Percentiles rank a stretch among this genome's conserved stretches.
These are phyloP conservation scores for Drosophila setosimentum DNA, from an alignment of 2,888 invertebrate species.

Conservation along the genomic window DNA sequence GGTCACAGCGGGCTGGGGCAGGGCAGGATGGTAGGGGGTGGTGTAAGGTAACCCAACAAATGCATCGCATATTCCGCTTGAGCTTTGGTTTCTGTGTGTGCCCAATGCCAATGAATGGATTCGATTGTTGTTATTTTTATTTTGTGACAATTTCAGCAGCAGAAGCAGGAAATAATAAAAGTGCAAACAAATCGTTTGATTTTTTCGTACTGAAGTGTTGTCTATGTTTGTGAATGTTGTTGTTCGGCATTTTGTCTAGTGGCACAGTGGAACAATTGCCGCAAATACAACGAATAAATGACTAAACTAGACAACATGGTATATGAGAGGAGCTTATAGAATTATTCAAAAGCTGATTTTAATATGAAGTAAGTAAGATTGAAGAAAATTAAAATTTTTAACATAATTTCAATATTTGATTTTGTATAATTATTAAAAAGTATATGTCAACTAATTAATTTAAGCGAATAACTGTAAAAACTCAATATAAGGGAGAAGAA, in stretches of 20 bases:
- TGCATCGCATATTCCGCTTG: conserved; percentile 34
- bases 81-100: conserved; percentile 6
- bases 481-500: not conserved
- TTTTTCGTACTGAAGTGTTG: conserved; percentile 76
- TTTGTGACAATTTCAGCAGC: conserved; percentile 74
- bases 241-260: conserved; percentile 45
- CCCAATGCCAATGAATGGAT: conserved; percentile 1
- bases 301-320: not conserved
- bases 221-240: conserved; percentile 37
- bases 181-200: conserved; percentile 83
- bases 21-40: not conserved
- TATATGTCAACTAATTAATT: too few species aligned
- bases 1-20: not conserved
- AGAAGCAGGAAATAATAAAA: conserved; percentile 82
- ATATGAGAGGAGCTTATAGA: not conserved
- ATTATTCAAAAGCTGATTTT: too few species aligned
- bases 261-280: conserved; percentile 46
- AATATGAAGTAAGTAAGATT: too few species aligned
- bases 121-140: conserved; percentile 63
- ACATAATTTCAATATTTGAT: too few species aligned
- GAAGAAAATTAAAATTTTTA: too few species aligned
- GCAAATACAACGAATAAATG: not conserved
- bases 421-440: too few species aligned
- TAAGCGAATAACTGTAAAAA: too few species aligned
- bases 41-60: not conserved